phyloP scores from a whole-genome alignment of 1,140 invertebrate genomes.

The Halictus rubicundus region DNA sequence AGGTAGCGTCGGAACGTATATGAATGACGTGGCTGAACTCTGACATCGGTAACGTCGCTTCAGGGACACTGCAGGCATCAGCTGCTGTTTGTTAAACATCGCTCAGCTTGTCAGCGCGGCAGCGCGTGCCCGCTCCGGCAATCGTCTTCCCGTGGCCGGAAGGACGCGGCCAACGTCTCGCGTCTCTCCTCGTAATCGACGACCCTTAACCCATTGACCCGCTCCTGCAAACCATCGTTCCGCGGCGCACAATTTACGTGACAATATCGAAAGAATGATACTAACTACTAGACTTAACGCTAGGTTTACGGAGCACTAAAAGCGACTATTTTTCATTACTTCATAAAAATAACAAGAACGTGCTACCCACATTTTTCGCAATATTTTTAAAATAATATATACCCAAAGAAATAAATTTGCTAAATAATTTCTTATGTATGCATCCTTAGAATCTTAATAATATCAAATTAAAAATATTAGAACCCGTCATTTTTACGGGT shows the following conservation, averaged over 20 bases:
- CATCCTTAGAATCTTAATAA: no score
- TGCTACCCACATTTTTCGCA: no score
- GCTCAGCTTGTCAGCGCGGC: slow-evolving; percentile 64
- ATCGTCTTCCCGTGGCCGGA: not conserved
- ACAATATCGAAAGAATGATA: no score
- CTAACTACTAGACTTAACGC: no score
- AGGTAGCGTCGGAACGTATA: slow-evolving; percentile 17
- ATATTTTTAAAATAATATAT: no score
- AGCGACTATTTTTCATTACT: no score
- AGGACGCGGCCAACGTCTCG: not conserved
- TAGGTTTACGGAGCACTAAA: no score
- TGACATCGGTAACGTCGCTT: slow-evolving; percentile 59
- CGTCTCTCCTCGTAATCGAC: not conserved
- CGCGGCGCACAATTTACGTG: not conserved
- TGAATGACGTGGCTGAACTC: slow-evolving; percentile 63
- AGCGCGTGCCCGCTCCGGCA: slow-evolving; percentile 2
- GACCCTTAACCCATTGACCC: not conserved
- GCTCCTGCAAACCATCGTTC: not conserved
- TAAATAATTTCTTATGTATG: no score
- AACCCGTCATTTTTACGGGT: no score
- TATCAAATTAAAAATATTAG: no score
- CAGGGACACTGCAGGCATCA: slow-evolving; percentile 61
- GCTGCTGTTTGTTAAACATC: slow-evolving; percentile 71
- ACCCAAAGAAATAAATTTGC: no score
- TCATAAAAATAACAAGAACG: no score